Percentiles rank a stretch among this genome's conserved stretches.
phyloP scores from a whole-genome alignment of 2,797 vertebrate species.

The Malacoraja senta region DNA sequence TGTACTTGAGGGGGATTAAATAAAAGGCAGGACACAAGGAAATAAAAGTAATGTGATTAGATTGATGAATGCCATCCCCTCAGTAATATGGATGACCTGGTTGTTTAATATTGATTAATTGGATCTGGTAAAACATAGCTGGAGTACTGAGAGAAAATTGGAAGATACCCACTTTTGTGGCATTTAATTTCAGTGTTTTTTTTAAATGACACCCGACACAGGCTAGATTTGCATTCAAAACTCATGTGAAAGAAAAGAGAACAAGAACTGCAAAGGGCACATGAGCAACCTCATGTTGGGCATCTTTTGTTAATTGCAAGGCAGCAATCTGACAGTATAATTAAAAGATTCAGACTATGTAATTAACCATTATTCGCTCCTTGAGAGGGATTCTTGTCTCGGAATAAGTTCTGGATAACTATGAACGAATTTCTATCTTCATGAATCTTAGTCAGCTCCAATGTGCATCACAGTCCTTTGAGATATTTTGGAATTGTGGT shows the following conservation, averaged over 20 bases:
- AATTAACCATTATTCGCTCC: neutral
- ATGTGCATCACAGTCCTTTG: neutral
- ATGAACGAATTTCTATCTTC: neutral
- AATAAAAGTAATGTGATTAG: neutral
- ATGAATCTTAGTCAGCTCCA: neutral
- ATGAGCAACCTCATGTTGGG: neutral
- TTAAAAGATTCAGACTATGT: constrained; percentile 12
- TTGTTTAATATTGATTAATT: neutral
- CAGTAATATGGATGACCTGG: neutral
- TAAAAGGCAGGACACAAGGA: neutral
- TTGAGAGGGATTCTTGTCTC: neutral
- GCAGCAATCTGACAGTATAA: neutral
- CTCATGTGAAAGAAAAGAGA: neutral
- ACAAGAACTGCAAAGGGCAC: too few relatives aligned
- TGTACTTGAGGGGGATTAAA: neutral
- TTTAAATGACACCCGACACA: neutral
- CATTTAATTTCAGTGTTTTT: constrained; percentile 11
- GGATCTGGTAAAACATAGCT: neutral
- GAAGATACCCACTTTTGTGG: neutral
- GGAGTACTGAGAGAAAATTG: neutral
- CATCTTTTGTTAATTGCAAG: neutral
- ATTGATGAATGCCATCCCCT: neutral
- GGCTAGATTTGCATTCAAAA: neutral
- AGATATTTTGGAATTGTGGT: neutral
- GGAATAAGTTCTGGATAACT: neutral